Conservation (phyloP, 2,888 invertebrate genomes). For the Trichogramma evanescens region DNA sequence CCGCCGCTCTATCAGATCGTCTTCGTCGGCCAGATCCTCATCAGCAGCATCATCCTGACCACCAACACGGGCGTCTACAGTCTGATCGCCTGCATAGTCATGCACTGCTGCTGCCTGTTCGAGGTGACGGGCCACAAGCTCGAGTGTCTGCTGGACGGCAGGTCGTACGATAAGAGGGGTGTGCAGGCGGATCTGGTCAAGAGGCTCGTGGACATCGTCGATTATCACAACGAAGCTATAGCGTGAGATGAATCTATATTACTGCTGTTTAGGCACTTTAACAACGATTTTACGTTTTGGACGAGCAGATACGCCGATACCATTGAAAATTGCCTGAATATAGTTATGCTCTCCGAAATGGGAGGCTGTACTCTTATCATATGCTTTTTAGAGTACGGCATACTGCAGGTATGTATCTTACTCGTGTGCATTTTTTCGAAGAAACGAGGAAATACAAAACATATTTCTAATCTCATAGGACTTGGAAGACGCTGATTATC, state of each 20-base stretch:
- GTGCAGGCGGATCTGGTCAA: neutral
- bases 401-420: slow-evolving; percentile 25
- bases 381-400: slow-evolving; percentile 35
- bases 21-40: slow-evolving; percentile 31
- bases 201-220: slow-evolving; percentile 16
- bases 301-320: slow-evolving; percentile 33
- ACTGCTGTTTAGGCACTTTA: neutral
- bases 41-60: slow-evolving; percentile 32
- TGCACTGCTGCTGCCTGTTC: slow-evolving; percentile 34
- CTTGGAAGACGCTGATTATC: slow-evolving; percentile 30
- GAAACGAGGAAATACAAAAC: neutral
- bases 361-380: slow-evolving; percentile 35
- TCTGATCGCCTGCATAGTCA: slow-evolving; percentile 31
- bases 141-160: neutral
- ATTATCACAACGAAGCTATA: slow-evolving; percentile 26
- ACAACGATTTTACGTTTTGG: neutral
- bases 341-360: slow-evolving; percentile 36
- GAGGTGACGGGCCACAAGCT: slow-evolving; percentile 29
- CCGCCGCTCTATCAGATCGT: slow-evolving; percentile 32
- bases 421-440: neutral
- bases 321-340: slow-evolving; percentile 34
- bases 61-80: slow-evolving; percentile 36
- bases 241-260: slow-evolving; percentile 12
- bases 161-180: neutral
- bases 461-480: slow-evolving; percentile 25